These are phyloP conservation scores for Tetragonula carbonaria DNA, from an alignment of 2,888 invertebrate genomes.

Conservation along the genomic window DNA sequence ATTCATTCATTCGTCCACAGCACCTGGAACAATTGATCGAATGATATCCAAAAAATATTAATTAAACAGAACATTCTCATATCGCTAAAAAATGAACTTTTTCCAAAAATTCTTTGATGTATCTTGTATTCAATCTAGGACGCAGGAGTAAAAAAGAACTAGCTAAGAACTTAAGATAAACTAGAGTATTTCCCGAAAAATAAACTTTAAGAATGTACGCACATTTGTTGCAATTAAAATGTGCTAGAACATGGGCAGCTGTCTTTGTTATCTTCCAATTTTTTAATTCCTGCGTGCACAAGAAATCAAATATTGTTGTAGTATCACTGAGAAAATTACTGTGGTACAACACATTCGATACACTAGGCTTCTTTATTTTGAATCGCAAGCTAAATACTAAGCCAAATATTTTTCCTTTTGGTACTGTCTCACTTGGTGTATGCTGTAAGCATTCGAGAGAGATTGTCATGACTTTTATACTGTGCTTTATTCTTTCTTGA, in stretches of 20 bases:
- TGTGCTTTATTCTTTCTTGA: constrained; percentile 1
- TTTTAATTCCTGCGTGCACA: constrained; percentile 59
- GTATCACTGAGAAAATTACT: constrained; percentile 42
- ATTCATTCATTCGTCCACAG: constrained; percentile 60
- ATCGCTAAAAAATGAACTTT: constrained; percentile 9
- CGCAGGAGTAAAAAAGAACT: constrained; percentile 63
- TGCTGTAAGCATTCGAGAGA: constrained; percentile 62
- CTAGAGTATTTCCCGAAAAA: constrained; percentile 58
- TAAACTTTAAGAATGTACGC: constrained; percentile 55
- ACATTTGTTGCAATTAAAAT: constrained; percentile 62
- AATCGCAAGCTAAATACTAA: constrained; percentile 51
- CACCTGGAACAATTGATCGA: constrained; percentile 64
- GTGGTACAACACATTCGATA: constrained; percentile 38
- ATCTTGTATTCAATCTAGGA: constrained; percentile 55
- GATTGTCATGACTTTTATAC: constrained; percentile 63
- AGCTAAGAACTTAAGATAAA: constrained; percentile 59
- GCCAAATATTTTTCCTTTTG: constrained; percentile 50
- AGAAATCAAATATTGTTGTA: constrained; percentile 54
- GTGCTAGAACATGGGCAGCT: constrained; percentile 61
- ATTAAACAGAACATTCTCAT: constrained; percentile 22
- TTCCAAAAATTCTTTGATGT: constrained; percentile 21
- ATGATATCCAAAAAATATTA: constrained; percentile 44
- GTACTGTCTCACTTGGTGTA: constrained; percentile 58
- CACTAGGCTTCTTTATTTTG: constrained; percentile 32
- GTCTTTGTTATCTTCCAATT: constrained; percentile 55